Evolutionary conservation across 2,797 vertebrate genomes (phyloP).

Genomic region (Chaunax sp.): DNA sequence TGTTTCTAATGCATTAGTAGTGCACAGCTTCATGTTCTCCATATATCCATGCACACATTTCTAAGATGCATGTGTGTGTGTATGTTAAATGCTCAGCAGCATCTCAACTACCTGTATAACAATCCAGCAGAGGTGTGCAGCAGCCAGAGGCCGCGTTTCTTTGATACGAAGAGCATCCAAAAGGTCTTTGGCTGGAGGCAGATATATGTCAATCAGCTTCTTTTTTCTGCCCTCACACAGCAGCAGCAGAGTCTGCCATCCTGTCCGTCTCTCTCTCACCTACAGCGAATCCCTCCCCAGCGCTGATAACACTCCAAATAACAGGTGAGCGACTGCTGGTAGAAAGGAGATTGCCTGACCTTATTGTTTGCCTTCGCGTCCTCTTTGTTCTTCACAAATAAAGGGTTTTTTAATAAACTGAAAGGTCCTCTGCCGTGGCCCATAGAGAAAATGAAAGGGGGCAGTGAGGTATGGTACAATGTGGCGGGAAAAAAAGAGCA

Average conservation of each 20-base stretch:
- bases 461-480: slow-evolving; percentile 99
- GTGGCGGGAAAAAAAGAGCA: slow-evolving; percentile 92
- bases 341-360: slow-evolving; percentile 99
- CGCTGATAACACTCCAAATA: slow-evolving; percentile 97
- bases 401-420: slow-evolving; percentile 99
- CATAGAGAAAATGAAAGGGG: slow-evolving; percentile 99
- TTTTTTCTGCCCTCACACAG: slow-evolving; percentile 37
- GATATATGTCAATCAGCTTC: slow-evolving; percentile 82
- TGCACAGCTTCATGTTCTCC: background rate
- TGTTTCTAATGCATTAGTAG: background rate
- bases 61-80: background rate
- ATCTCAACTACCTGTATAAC: slow-evolving; percentile 42
- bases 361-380: slow-evolving; percentile 97
- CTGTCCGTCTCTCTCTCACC: slow-evolving; percentile 70
- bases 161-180: slow-evolving; percentile 82
- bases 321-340: slow-evolving; percentile 99
- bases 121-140: slow-evolving; percentile 49
- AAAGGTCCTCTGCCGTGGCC: slow-evolving; percentile 95
- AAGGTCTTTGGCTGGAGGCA: slow-evolving; percentile 86
- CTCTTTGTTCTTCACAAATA: slow-evolving; percentile 99
- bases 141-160: slow-evolving; percentile 64
- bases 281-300: slow-evolving; percentile 86
- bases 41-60: background rate
- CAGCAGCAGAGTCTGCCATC: slow-evolving; percentile 37
- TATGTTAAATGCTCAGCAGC: background rate